These are phyloP conservation scores for Chelon labrosus DNA, from an alignment of 2,797 vertebrate genomes.

Conservation along the genomic window DNA sequence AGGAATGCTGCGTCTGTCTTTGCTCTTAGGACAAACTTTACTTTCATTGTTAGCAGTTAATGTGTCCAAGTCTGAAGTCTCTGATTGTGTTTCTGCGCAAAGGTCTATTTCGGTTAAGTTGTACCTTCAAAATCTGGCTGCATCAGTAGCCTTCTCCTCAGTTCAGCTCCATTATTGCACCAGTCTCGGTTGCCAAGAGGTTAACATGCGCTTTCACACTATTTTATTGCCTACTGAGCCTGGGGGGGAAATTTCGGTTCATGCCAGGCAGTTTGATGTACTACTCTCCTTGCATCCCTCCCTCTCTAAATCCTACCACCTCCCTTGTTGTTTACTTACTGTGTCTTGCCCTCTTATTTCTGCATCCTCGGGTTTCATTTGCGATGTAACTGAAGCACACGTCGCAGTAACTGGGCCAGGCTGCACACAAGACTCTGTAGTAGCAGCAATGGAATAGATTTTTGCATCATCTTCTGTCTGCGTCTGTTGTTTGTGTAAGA, in stretches of 20 bases:
- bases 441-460: slow-evolving; percentile 61
- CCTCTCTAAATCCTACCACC: slow-evolving; percentile 14
- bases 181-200: neutral
- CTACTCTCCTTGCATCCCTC: neutral
- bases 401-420: slow-evolving; percentile 29
- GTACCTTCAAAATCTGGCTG: neutral
- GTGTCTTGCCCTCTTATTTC: slow-evolving; percentile 41
- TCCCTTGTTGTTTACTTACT: slow-evolving; percentile 41
- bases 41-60: neutral
- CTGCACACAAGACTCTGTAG: slow-evolving; percentile 47
- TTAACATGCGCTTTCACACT: slow-evolving; percentile 5
- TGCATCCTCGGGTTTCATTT: slow-evolving; percentile 62
- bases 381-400: slow-evolving; percentile 49
- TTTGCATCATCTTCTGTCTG: slow-evolving; percentile 28
- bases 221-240: neutral
- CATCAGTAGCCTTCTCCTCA: neutral
- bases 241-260: neutral
- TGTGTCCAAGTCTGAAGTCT: no score
- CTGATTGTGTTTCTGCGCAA: neutral
- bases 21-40: no score
- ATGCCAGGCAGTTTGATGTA: neutral
- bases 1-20: neutral
- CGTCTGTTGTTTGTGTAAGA: slow-evolving; percentile 6
- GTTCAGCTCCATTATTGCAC: neutral
- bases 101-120: neutral